Evolutionary conservation across 2,113 vertebrate species (phyloP).

Genomic region (Lagopus leucura): DNA sequence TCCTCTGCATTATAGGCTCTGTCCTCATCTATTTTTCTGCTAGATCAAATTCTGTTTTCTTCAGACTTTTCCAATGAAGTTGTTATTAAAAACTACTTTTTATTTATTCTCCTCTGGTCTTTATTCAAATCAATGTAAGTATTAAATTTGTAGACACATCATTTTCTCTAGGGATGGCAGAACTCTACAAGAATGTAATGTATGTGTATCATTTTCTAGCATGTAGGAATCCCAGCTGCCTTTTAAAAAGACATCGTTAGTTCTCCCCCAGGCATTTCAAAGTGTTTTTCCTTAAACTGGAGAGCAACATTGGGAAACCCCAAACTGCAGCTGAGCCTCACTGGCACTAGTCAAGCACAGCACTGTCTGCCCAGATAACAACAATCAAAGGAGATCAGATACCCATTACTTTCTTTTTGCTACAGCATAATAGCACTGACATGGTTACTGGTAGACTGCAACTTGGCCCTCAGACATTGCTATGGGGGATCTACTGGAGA

Average conservation of each 20-base stretch:
- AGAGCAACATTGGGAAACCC: background rate
- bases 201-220: background rate
- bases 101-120: background rate
- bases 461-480: background rate
- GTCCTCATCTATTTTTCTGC: background rate
- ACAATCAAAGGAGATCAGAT: background rate
- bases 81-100: background rate
- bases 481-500: background rate
- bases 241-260: background rate
- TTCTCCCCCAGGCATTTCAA: background rate
- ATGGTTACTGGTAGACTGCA: background rate
- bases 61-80: constrained; percentile 4
- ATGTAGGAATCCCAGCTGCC: background rate
- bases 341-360: background rate
- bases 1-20: background rate
- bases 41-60: background rate
- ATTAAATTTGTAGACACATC: background rate
- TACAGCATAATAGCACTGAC: background rate
- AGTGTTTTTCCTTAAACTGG: background rate
- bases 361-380: background rate
- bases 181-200: background rate
- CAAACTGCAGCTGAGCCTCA: background rate
- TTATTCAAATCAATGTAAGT: constrained; percentile 9
- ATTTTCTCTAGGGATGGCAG: background rate
- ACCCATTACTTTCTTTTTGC: background rate